These are phyloP conservation scores for Adoxophyes honmai DNA, from an alignment of 1,140 invertebrate genomes.

Conservation along the genomic window DNA sequence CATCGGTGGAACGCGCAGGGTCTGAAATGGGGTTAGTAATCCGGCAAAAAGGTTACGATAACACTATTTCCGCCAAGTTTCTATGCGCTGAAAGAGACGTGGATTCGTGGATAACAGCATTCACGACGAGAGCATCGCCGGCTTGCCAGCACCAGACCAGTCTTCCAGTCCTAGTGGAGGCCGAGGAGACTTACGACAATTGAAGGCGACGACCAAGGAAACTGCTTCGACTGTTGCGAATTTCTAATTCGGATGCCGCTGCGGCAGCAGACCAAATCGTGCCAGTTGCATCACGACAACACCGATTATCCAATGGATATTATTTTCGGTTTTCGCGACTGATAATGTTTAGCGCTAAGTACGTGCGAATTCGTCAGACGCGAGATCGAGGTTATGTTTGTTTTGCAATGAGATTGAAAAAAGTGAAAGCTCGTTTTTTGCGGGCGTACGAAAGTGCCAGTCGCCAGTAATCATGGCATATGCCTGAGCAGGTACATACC, in stretches of 20 bases:
- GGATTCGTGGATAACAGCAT: constrained; percentile 80
- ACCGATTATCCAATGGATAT: constrained; percentile 21
- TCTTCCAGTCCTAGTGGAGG: constrained; percentile 80
- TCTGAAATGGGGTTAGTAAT: constrained; percentile 77
- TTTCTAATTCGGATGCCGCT: background rate
- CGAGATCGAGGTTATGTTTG: constrained; percentile 53
- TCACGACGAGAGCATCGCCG: constrained; percentile 76
- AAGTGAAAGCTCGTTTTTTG: constrained; percentile 69
- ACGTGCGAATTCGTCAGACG: constrained; percentile 29
- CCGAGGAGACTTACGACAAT: constrained; percentile 75
- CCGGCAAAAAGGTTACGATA: constrained; percentile 80
- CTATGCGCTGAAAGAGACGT: constrained; percentile 78
- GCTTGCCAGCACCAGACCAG: constrained; percentile 73
- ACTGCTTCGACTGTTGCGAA: constrained; percentile 16
- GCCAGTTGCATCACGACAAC: constrained; percentile 17
- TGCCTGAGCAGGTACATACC: background rate
- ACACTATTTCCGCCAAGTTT: constrained; percentile 79
- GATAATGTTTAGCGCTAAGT: constrained; percentile 28
- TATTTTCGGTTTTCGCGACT: constrained; percentile 30
- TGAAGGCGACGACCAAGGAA: background rate
- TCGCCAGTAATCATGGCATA: constrained; percentile 29
- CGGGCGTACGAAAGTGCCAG: constrained; percentile 49
- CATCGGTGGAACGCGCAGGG: constrained; percentile 75
- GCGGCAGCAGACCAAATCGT: constrained; percentile 7
- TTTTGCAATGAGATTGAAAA: constrained; percentile 67